Conservation (phyloP, 2,797 vertebrate species). For the Cottoperca gobio region DNA sequence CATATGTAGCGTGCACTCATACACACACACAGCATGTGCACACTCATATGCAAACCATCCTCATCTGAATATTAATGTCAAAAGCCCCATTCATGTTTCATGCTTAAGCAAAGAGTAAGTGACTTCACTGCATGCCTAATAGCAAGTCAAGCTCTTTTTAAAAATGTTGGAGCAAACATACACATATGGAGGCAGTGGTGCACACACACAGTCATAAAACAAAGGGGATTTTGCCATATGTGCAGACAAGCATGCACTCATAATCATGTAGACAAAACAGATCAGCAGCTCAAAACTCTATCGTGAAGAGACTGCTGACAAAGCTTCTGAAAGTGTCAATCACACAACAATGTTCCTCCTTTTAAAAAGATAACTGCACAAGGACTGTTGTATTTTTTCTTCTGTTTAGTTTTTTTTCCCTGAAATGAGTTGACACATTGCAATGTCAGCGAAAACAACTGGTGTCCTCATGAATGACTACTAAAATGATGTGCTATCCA, state of each 20-base stretch:
- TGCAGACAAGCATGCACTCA: slow-evolving; percentile 13
- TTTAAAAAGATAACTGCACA: background rate
- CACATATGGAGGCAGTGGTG: background rate
- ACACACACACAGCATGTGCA: background rate
- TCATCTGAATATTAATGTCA: slow-evolving; percentile 37
- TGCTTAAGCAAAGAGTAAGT: slow-evolving; percentile 25
- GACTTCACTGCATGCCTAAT: slow-evolving; percentile 14
- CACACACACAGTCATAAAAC: background rate
- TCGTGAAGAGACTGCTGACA: slow-evolving; percentile 25
- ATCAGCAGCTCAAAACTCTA: background rate
- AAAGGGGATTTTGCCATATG: background rate
- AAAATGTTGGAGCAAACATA: background rate
- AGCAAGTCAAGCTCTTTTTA: slow-evolving; percentile 6
- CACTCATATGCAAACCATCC: background rate
- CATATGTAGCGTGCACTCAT: background rate
- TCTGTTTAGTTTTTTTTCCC: background rate
- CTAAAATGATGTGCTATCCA: background rate
- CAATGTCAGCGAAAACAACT: background rate
- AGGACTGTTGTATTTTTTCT: background rate
- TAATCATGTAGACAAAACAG: slow-evolving; percentile 1
- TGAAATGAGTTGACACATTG: background rate
- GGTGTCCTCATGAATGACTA: background rate
- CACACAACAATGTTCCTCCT: background rate
- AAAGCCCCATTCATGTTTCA: slow-evolving; percentile 46
- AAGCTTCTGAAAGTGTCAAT: slow-evolving; percentile 10